These are phyloP conservation scores for Polymixis lichenea DNA, from an alignment of 2,888 invertebrate genomes.

Conservation along the genomic window DNA sequence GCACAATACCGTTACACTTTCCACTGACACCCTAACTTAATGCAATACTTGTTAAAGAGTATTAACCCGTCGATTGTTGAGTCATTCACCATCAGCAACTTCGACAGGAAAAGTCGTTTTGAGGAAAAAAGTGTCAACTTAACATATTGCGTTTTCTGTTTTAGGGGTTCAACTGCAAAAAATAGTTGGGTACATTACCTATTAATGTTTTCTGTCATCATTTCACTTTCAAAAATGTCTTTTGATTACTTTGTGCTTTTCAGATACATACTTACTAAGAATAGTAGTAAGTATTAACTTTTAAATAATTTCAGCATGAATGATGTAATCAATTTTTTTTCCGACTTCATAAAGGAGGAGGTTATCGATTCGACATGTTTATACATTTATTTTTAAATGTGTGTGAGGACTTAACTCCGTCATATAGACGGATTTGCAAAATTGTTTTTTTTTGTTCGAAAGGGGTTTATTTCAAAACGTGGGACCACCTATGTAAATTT, in stretches of 20 bases:
- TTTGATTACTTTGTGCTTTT: not conserved
- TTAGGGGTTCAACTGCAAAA: not conserved
- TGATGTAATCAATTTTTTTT: too few relatives aligned
- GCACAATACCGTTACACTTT: constrained; percentile 85
- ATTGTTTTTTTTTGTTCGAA: too few relatives aligned
- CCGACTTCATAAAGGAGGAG: too few relatives aligned
- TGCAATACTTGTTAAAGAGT: constrained; percentile 66
- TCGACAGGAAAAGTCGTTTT: constrained; percentile 13
- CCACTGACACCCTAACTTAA: constrained; percentile 73
- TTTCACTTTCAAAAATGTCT: not conserved
- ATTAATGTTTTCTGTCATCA: not conserved
- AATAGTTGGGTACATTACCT: too few relatives aligned
- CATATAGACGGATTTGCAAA: too few relatives aligned
- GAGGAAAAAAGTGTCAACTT: constrained; percentile 4
- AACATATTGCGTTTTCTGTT: not conserved
- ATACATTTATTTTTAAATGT: too few relatives aligned
- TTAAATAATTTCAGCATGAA: not conserved
- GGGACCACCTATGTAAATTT: too few relatives aligned
- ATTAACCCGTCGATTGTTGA: constrained; percentile 59
- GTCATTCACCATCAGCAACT: constrained; percentile 40
- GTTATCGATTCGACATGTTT: too few relatives aligned
- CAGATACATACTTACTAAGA: not conserved
- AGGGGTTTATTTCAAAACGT: too few relatives aligned
- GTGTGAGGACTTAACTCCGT: too few relatives aligned
- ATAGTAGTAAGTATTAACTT: not conserved